Conservation (phyloP, 2,797 vertebrate species). For the Spea hammondii region DNA sequence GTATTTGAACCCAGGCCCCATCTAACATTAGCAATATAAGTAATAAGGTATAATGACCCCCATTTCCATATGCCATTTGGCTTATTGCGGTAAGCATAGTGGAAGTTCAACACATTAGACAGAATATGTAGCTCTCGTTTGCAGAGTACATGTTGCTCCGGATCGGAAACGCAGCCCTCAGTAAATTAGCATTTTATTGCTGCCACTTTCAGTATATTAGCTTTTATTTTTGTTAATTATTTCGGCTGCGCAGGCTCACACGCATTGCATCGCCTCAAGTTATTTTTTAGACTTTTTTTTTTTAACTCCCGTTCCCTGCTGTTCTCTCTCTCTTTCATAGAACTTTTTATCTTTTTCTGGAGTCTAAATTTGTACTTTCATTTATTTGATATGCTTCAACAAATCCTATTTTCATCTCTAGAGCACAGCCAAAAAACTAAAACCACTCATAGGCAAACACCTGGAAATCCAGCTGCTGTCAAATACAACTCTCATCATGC, state of each 20-base stretch:
- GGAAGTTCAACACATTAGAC: neutral
- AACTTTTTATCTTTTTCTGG: neutral
- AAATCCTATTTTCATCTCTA: too few relatives aligned
- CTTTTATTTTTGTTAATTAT: conserved; percentile 25
- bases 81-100: conserved; percentile 11
- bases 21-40: neutral
- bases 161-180: neutral
- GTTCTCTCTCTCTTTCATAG: neutral
- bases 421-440: too few relatives aligned
- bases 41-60: conserved; percentile 7
- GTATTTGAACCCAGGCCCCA: neutral
- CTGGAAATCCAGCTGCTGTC: too few relatives aligned
- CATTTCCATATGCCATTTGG: neutral
- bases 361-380: too few relatives aligned
- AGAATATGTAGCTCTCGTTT: conserved; percentile 12
- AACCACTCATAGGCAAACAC: too few relatives aligned
- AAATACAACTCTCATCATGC: too few relatives aligned
- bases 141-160: conserved; percentile 6
- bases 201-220: conserved; percentile 3
- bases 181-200: conserved; percentile 30
- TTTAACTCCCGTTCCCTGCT: neutral
- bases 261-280: conserved; percentile 4
- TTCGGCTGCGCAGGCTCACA: conserved; percentile 1
- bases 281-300: neutral
- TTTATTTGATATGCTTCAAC: too few relatives aligned